Conservation (phyloP, 2,113 vertebrate species). For the Petromus typicus region DNA sequence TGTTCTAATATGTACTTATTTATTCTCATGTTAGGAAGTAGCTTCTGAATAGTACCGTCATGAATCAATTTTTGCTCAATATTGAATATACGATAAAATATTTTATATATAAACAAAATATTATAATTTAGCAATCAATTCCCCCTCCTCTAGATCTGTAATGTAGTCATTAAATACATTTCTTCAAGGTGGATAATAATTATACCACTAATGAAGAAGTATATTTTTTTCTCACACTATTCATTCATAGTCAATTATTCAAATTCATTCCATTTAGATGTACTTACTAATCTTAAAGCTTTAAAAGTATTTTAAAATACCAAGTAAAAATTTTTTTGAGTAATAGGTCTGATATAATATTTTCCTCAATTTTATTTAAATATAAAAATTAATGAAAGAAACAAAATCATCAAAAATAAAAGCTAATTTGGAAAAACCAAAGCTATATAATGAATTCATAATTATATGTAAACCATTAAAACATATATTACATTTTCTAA, state of each 20-base stretch:
- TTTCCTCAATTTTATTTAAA: conserved; percentile 54
- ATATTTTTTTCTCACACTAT: neutral
- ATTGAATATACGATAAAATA: conserved; percentile 48
- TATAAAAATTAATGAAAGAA: conserved; percentile 61
- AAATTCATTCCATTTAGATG: conserved; percentile 1
- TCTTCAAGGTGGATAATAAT: conserved; percentile 52
- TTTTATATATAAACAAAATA: conserved; percentile 26
- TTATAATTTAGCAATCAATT: conserved; percentile 54
- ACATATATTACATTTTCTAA: conserved; percentile 49
- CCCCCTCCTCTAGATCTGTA: neutral
- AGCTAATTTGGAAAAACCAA: conserved; percentile 54
- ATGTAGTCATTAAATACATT: conserved; percentile 26
- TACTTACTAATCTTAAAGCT: conserved; percentile 52
- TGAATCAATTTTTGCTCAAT: conserved; percentile 54
- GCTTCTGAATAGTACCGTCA: conserved; percentile 48
- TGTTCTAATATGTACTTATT: neutral
- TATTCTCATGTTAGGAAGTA: conserved; percentile 59
- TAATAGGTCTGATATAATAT: neutral
- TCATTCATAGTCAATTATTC: neutral
- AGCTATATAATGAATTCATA: conserved; percentile 63
- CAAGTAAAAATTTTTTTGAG: neutral
- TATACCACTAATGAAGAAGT: neutral
- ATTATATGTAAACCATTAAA: conserved; percentile 56
- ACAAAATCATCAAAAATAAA: conserved; percentile 12
- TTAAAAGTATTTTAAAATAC: conserved; percentile 20